Base-by-base conservation (phyloP, 2,113 vertebrate species). In the Manacus vitellinus region DNA sequence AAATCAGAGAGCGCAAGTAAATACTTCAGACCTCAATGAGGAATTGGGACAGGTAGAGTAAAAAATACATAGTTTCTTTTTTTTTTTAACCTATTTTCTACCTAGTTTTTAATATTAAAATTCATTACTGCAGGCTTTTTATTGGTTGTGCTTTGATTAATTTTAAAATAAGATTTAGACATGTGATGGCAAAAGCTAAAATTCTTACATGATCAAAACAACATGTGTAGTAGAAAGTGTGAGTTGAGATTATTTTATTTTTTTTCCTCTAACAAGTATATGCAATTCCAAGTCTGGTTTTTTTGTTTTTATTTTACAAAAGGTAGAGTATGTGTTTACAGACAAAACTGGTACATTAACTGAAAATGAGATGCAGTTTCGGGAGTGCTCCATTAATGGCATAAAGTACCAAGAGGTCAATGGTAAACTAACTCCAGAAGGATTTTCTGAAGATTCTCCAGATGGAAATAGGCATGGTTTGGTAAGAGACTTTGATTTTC, bases 341-440 rank as follows among this genome's bases (percentile, higher is more conserved):
- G 99, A 99, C 97, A 99, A 99, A 97, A 99, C 99, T 0, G 99
- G 99, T 44, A 99, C 99, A 5, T 96, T 99, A 77, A 99, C 99
- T n/a, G 99, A 99, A 98, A 99, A 99, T 65, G 99, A 99, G 97
- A 99, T 99, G 99, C 99, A 99, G 35, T 99, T 99, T 97, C 99
- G 99, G 6, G 99, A 99, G 94, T 99, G 99, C 94, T 99, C 99
- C 62, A 98, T 99, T 95, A 99, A 99, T 79, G 99, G 99, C 74
- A 94, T 98, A 80, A 99, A 99, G 89, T 99, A 99, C 97, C 98
- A 99, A 94, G 99, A 99, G 97, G 98, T 99, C 82, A 99, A 99
- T 62, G 98, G 99, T 76, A 99, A 98, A 97, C 98, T 99, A 52
- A 98, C 99, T 49, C 98, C 99, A 12, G 99, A 99, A 94, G 99